Conservation (phyloP, 2,797 vertebrate species). For the Oryzias dopingdopingensis region DNA sequence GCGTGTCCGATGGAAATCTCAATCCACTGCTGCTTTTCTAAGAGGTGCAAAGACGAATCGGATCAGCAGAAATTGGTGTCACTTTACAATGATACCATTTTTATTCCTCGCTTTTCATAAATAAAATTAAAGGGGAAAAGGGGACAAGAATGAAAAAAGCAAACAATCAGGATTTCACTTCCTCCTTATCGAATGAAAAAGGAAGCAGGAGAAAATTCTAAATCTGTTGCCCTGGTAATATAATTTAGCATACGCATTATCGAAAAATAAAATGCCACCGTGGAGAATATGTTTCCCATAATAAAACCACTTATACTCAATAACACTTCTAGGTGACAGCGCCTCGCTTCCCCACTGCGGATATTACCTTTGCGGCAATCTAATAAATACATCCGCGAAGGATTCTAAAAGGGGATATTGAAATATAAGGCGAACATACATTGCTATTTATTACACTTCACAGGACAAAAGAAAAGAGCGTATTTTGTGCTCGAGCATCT, state of each 20-base stretch:
- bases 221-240: constrained; percentile 75
- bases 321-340: constrained; percentile 82
- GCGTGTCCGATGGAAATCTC: too few species aligned
- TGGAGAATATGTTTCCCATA: constrained; percentile 81
- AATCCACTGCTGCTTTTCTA: too few species aligned
- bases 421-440: constrained; percentile 84
- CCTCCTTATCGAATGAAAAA: constrained; percentile 16
- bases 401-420: constrained; percentile 82
- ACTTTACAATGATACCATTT: too few species aligned
- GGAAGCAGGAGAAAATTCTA: constrained; percentile 57
- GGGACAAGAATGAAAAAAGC: neutral
- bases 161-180: neutral
- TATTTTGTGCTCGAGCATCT: constrained; percentile 13
- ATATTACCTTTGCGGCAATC: constrained; percentile 84
- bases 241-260: constrained; percentile 80
- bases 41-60: too few species aligned
- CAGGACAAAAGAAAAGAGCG: constrained; percentile 57
- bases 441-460: constrained; percentile 81
- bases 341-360: constrained; percentile 78
- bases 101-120: neutral
- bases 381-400: constrained; percentile 86
- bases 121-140: neutral
- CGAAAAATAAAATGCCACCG: constrained; percentile 78
- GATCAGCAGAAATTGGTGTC: too few species aligned
- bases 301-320: constrained; percentile 84